Conservation (phyloP, 2,888 invertebrate genomes). For the Lampropteryx suffumata region DNA sequence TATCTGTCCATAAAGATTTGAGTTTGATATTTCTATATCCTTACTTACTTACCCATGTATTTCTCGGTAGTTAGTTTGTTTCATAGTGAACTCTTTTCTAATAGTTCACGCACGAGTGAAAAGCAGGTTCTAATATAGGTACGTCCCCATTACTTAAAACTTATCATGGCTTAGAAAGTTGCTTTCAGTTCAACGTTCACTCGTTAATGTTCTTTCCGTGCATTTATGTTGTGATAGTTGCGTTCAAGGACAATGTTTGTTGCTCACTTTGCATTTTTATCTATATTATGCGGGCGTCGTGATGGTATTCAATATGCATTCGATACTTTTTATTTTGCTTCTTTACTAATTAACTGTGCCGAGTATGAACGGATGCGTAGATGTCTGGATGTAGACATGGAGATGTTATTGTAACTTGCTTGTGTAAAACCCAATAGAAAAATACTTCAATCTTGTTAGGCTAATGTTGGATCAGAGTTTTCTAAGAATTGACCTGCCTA, state of each 20-base stretch:
- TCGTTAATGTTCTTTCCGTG: conserved; percentile 54
- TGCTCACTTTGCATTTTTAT: conserved; percentile 26
- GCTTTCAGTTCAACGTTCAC: conserved; percentile 54
- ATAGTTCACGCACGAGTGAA: conserved; percentile 20
- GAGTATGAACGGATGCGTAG: not conserved
- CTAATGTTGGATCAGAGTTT: not conserved
- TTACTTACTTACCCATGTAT: not conserved
- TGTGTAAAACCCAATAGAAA: too few relatives aligned
- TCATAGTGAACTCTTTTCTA: conserved; percentile 17
- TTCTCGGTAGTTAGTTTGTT: not conserved
- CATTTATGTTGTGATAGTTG: conserved; percentile 3
- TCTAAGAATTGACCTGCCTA: not conserved
- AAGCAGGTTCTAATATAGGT: conserved; percentile 33
- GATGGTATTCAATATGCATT: not conserved
- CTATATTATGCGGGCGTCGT: conserved; percentile 22
- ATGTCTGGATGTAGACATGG: not conserved
- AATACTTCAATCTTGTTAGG: not conserved
- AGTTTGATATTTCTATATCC: not conserved
- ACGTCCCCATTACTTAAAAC: conserved; percentile 24
- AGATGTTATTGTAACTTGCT: not conserved
- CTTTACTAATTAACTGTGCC: not conserved
- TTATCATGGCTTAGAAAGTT: conserved; percentile 60
- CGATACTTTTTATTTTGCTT: not conserved
- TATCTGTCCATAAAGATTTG: not conserved
- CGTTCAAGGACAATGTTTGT: conserved; percentile 22